phyloP scores from a whole-genome alignment of 2,888 invertebrate species.

The Alloplasta piceator region DNA sequence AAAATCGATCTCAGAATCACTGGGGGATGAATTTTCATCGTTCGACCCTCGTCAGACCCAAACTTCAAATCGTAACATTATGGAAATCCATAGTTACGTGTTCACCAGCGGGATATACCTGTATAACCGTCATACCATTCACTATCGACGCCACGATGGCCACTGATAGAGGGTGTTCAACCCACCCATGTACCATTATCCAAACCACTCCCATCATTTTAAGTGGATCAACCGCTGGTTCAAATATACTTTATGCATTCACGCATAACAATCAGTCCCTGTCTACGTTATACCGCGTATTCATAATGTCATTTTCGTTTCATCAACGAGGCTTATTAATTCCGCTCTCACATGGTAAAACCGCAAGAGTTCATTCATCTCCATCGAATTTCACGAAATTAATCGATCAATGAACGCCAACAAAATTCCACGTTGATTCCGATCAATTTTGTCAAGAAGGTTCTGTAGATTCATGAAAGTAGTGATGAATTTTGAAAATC shows the following conservation, averaged over 20 bases:
- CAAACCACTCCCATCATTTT: conserved; percentile 37
- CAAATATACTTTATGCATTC: conserved; percentile 38
- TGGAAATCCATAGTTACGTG: conserved; percentile 42
- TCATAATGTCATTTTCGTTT: conserved; percentile 14
- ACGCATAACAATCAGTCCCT: conserved; percentile 14
- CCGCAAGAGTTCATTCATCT: neutral
- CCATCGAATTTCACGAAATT: neutral
- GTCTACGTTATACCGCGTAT: neutral
- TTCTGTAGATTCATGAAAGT: too few species aligned
- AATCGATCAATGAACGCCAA: too few species aligned
- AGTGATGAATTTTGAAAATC: neutral
- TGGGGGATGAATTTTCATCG: conserved; percentile 9
- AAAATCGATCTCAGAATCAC: neutral
- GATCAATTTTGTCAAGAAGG: too few species aligned
- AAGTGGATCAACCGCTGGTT: conserved; percentile 51
- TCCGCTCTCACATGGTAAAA: neutral
- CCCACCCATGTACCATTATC: conserved; percentile 41
- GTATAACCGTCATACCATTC: conserved; percentile 19
- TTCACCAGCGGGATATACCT: conserved; percentile 5
- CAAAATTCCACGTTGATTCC: too few species aligned
- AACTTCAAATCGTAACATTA: conserved; percentile 41
- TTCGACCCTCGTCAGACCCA: conserved; percentile 3
- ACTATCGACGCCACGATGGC: conserved; percentile 25
- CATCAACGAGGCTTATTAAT: conserved; percentile 6
- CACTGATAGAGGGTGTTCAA: conserved; percentile 36